Evolutionary conservation across 2,797 vertebrate species (phyloP).

Genomic region (Momotus momota): DNA sequence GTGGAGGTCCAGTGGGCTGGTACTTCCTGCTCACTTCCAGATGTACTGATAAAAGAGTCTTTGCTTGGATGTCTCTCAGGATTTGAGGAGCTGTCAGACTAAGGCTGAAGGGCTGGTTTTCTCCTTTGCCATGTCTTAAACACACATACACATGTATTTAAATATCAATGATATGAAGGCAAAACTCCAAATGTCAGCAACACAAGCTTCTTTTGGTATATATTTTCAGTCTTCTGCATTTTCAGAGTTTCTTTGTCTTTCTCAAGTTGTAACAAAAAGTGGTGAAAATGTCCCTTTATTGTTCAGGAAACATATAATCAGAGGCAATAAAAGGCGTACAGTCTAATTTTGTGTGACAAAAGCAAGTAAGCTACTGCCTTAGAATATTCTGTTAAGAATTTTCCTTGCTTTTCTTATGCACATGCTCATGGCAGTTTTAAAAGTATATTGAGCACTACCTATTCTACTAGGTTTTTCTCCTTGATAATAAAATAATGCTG

Average conservation of each 20-base stretch:
- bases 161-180: background rate
- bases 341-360: background rate
- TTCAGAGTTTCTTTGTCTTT: background rate
- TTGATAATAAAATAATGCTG: background rate
- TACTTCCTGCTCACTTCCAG: conserved; percentile 42
- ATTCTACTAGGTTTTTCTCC: background rate
- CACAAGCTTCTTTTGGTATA: accelerated
- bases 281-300: background rate
- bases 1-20: conserved; percentile 46
- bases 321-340: background rate
- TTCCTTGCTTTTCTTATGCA: background rate
- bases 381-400: background rate
- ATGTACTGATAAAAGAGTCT: conserved; percentile 16
- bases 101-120: background rate
- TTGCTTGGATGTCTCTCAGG: background rate
- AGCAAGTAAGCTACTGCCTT: background rate
- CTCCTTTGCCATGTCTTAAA: background rate
- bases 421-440: background rate
- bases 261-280: background rate
- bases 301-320: background rate
- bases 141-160: background rate
- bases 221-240: background rate
- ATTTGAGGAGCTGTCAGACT: background rate
- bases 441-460: background rate
- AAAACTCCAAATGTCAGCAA: background rate